A percentile compares a stretch with the other conserved stretches of the same genome.
Conservation (phyloP, 2,888 invertebrate genomes). For the Norana najaformis region DNA sequence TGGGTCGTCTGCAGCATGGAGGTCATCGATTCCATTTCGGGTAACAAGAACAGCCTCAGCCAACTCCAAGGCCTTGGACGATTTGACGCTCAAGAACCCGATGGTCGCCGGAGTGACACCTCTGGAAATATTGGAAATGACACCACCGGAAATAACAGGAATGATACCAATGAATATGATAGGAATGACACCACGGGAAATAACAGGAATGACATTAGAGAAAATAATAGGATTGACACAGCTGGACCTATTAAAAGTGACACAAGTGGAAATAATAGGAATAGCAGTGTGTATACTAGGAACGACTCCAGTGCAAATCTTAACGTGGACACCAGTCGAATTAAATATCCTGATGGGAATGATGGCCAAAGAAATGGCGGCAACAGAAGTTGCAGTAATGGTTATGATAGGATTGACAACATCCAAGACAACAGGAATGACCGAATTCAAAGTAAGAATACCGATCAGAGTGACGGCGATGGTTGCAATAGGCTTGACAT, state of each 20-base stretch:
- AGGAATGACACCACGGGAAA: neutral
- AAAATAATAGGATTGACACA: too few relatives aligned
- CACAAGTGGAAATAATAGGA: neutral
- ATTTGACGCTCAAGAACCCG: too few relatives aligned
- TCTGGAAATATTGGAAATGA: too few relatives aligned
- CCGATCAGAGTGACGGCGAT: neutral
- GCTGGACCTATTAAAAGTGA: too few relatives aligned
- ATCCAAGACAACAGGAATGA: neutral
- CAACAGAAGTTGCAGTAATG: neutral
- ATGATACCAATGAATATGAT: neutral
- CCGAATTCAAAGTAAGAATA: neutral
- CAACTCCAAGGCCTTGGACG: too few relatives aligned
- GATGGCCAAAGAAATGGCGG: neutral
- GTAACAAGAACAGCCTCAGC: neutral
- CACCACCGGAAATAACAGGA: neutral
- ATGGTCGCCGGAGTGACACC: too few relatives aligned
- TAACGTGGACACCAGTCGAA: neutral
- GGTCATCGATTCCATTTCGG: neutral
- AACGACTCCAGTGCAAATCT: neutral
- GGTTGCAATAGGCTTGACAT: neutral
- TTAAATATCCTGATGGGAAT: neutral
- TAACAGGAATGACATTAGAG: too few relatives aligned
- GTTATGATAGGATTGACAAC: neutral
- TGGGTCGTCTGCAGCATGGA: constrained; percentile 20
- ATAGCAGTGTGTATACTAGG: neutral